These are phyloP conservation scores for Neosalanx taihuensis DNA, from an alignment of 2,797 vertebrate species.

Conservation along the genomic window DNA sequence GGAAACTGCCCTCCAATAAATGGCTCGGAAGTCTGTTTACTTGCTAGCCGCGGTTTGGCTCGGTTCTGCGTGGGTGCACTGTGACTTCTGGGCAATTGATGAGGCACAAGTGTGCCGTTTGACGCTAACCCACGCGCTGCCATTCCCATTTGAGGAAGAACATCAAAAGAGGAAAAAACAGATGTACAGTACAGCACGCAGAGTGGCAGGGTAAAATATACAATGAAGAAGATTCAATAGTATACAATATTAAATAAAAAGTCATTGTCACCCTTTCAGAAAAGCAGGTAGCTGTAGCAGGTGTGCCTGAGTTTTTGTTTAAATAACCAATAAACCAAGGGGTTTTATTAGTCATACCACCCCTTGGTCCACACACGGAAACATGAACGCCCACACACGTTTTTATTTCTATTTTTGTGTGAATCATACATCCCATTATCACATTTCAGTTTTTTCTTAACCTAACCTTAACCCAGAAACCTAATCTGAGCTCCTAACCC, in stretches of 20 bases:
- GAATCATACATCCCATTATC: too few relatives aligned
- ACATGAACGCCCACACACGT: neutral
- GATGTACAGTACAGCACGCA: too few relatives aligned
- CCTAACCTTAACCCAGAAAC: too few relatives aligned
- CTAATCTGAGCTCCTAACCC: too few relatives aligned
- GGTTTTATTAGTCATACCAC: conserved; percentile 26
- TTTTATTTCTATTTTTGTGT: too few relatives aligned
- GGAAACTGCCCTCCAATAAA: neutral
- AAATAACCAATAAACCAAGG: conserved; percentile 37
- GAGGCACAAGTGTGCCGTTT: neutral
- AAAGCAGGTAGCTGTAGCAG: too few relatives aligned
- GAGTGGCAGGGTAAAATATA: too few relatives aligned
- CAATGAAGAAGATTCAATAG: too few relatives aligned
- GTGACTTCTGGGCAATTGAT: neutral
- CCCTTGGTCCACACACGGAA: conserved; percentile 5
- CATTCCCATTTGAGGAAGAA: neutral
- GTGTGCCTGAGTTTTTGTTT: conserved; percentile 24
- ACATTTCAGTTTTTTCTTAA: too few relatives aligned
- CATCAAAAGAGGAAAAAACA: neutral
- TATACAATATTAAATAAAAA: too few relatives aligned
- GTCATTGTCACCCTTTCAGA: too few relatives aligned
- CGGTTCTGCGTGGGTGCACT: too few relatives aligned
- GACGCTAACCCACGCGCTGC: neutral
- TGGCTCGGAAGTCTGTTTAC: neutral
- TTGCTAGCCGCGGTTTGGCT: neutral